Percentiles rank a stretch among this genome's conserved stretches.
These are phyloP conservation scores for Holotrichia oblita DNA, from an alignment of 1,140 invertebrate species.

Conservation along the genomic window DNA sequence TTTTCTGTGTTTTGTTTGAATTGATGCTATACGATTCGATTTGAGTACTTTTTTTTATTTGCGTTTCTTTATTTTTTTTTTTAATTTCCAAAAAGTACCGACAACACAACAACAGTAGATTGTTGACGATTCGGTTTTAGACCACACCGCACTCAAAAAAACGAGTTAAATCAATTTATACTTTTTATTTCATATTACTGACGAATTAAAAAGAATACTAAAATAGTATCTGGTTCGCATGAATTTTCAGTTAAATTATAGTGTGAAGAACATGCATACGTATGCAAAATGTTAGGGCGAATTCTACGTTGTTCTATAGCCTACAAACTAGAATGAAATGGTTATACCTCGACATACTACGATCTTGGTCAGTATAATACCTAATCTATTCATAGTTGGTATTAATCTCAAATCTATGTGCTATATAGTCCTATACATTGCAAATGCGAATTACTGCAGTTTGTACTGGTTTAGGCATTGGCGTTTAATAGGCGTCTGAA, in stretches of 20 bases:
- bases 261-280: too few species aligned
- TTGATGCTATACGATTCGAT: background rate
- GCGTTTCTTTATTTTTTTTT: background rate
- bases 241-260: too few species aligned
- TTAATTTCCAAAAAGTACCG: background rate
- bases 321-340: constrained; percentile 24
- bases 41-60: background rate
- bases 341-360: background rate
- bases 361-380: constrained; percentile 2
- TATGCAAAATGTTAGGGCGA: too few species aligned
- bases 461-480: too few species aligned
- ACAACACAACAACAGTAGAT: too few species aligned
- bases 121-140: too few species aligned
- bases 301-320: background rate
- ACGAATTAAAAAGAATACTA: too few species aligned
- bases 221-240: too few species aligned
- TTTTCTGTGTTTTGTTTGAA: constrained; percentile 7
- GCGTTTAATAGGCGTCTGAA: too few species aligned
- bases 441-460: background rate
- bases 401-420: background rate
- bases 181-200: too few species aligned
- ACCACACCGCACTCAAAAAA: too few species aligned
- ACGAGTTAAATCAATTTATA: too few species aligned
- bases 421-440: background rate
- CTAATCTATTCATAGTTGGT: background rate